Base-by-base conservation (phyloP, 2,888 invertebrate genomes). In the Iselma pallidipennis region DNA sequence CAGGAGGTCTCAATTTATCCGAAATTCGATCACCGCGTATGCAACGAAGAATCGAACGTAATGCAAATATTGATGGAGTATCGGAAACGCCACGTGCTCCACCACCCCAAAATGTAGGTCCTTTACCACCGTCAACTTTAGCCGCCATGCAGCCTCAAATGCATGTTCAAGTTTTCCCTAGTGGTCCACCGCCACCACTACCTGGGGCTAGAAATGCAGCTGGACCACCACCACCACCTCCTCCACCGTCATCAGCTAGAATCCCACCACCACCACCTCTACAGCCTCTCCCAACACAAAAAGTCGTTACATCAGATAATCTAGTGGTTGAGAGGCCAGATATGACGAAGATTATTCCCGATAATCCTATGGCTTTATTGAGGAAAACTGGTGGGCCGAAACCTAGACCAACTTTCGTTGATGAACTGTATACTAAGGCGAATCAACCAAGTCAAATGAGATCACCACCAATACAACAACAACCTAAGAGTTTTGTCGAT, bases 21-120 rank as follows among this genome's bases (percentile, higher is more conserved):
- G 94, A 96, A 82, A 95, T 96, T 64, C 87, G 89, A 66, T 95
- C 94, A 56, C 95, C 95, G 9, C 88, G 94, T 71, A 95, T 96
- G 94, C 92, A 92, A 2, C 86, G 93, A 70, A 85, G 95, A 66
- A 81, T 91, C 76, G 87, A 87, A 62, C 85, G 89, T 68, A 91
- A 91, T 74, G 89, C 90, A n/a, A 85, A 86, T 70, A 85, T 85
- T 57, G 91, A 91, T 83, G 88, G 89, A 68, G 83, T 91, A 68
- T 79, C 68, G 79, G 84, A 78, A n/a, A 81, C 85, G 7, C 82
- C 83, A 6, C 78, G 79, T 55, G 83, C 85, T 0, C 82, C 80
- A 66, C 82, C 84, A 6, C 67, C 77, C 50, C 74, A 57, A 66
- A 74, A 82, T 14, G 74, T 59, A 72, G 85, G 83, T 3, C 83